Percentiles rank a stretch among this genome's conserved stretches.
phyloP scores from a whole-genome alignment of 30 jellyfish, hydroid and myxozoan genomes.

The Nemopilema nomurai region DNA sequence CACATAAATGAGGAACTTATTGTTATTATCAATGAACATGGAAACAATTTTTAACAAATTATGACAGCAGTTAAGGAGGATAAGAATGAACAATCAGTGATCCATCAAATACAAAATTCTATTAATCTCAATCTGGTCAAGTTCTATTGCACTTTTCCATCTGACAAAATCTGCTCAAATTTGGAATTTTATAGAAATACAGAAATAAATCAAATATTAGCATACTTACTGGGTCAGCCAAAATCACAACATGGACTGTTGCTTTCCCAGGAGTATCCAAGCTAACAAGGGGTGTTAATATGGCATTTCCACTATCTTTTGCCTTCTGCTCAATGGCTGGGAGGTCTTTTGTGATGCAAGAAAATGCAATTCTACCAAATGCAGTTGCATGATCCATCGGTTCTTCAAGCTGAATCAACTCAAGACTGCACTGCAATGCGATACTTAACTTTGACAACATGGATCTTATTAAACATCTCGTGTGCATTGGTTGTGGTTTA shows the following conservation, averaged over 20 bases:
- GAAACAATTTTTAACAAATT: not conserved
- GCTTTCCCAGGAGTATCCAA: slow-evolving; percentile 99
- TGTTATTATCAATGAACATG: not conserved
- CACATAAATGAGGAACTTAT: too few species aligned
- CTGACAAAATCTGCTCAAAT: too few species aligned
- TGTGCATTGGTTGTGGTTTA: not conserved
- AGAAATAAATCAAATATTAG: not conserved
- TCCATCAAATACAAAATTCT: too few species aligned
- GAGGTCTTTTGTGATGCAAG: slow-evolving; percentile 86
- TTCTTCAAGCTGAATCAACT: slow-evolving; percentile 51
- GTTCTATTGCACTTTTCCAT: not conserved
- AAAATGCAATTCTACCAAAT: slow-evolving; percentile 91
- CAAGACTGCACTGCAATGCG: slow-evolving; percentile 66
- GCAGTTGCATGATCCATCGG: slow-evolving; percentile 87
- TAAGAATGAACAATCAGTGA: too few species aligned
- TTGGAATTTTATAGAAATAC: not conserved
- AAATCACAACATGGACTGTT: slow-evolving; percentile 92
- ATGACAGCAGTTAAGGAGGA: not conserved
- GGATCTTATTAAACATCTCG: too few species aligned
- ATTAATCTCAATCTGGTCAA: too few species aligned
- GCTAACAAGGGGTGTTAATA: slow-evolving; percentile 86
- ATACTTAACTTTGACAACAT: too few species aligned
- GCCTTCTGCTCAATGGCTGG: slow-evolving; percentile 74
- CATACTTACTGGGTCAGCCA: slow-evolving; percentile 95
- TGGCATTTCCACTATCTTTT: slow-evolving; percentile 69